Evolutionary conservation across 2,888 invertebrate genomes (phyloP).

Genomic region (Caenorhabditis sinica): DNA sequence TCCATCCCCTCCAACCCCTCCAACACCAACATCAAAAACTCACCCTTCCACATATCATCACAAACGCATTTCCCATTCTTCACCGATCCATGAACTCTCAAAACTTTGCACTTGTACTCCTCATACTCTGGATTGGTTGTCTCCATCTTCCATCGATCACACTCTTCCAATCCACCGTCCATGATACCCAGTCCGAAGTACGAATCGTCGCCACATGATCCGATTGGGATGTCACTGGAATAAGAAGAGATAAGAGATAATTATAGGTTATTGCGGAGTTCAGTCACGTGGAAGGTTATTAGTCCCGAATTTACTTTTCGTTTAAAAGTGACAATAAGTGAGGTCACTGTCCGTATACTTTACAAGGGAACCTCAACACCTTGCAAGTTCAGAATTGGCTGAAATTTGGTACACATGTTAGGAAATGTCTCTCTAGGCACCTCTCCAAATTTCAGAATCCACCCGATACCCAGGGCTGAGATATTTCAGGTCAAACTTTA

Average conservation of each 20-base stretch:
- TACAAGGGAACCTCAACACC: too few relatives aligned
- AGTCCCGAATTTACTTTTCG: not conserved
- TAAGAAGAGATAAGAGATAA: constrained; percentile 3
- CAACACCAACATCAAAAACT: not conserved
- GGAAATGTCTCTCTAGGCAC: too few relatives aligned
- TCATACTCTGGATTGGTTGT: constrained; percentile 76
- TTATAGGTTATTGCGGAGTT: not conserved
- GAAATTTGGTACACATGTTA: too few relatives aligned
- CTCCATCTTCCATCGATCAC: constrained; percentile 73
- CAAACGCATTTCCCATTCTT: constrained; percentile 76
- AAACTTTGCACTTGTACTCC: constrained; percentile 78
- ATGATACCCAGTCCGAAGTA: constrained; percentile 77
- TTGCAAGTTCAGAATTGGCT: too few relatives aligned
- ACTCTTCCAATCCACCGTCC: constrained; percentile 79
- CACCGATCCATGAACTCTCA: constrained; percentile 71
- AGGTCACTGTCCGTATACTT: too few relatives aligned
- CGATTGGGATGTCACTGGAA: constrained; percentile 71
- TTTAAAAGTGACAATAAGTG: not conserved
- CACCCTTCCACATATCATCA: constrained; percentile 77
- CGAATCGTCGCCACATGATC: constrained; percentile 69
- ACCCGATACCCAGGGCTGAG: too few relatives aligned
- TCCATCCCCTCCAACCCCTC: too few relatives aligned
- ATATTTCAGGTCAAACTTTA: too few relatives aligned
- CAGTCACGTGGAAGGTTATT: constrained; percentile 1
- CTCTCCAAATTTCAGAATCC: too few relatives aligned